Evolutionary conservation across 2,797 vertebrate species (phyloP), one percentile per base, ranked within the genome.

Genomic region (Falco rusticolus): DNA sequence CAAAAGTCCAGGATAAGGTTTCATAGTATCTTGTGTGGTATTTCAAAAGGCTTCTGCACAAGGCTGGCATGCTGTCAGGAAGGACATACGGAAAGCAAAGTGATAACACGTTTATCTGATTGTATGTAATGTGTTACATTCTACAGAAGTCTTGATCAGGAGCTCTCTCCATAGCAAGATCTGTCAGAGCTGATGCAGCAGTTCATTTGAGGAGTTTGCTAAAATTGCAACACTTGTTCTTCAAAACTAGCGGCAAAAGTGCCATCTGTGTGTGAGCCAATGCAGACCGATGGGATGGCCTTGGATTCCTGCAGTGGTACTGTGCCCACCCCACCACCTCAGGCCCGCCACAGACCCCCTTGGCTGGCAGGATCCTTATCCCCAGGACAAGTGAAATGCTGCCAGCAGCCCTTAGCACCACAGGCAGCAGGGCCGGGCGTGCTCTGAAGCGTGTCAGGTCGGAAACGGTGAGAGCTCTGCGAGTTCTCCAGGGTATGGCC

Each of bases 401-500:
- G 59, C 47, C 63, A 11, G 50, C 39, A 45, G 26, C 4, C 69
- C 61, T 43, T 4, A 17, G 18, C 1, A 12, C 43, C 43, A 8
- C 13, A 24, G 22, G 65, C 57, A 45, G 71, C 6, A 17, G 43
- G 47, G 50, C 64, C 6, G 1, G 6, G 39, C 71, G 50, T 18
- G 34, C 75, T 41, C 65, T 5, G 34, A 84, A 61, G 47, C 20
- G 33, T 2, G 1, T 13, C 59, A 15, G 63, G 29, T 28, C 25
- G 50, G 68, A 68, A 71, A 64, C 1, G 64, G 51, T 50, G 75
- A 83, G 54, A 65, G 64, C 28, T 74, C 47, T 16, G 37, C 2
- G 47, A 18, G 20, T 28, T 61, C 41, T 6, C n/a, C 0, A 0
- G 22, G 18, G 2, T n/a, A 37, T 48, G 18, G 82, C 47, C 70